These are phyloP conservation scores for Arenicola marina DNA, from an alignment of 2,888 invertebrate species.

Conservation along the genomic window DNA sequence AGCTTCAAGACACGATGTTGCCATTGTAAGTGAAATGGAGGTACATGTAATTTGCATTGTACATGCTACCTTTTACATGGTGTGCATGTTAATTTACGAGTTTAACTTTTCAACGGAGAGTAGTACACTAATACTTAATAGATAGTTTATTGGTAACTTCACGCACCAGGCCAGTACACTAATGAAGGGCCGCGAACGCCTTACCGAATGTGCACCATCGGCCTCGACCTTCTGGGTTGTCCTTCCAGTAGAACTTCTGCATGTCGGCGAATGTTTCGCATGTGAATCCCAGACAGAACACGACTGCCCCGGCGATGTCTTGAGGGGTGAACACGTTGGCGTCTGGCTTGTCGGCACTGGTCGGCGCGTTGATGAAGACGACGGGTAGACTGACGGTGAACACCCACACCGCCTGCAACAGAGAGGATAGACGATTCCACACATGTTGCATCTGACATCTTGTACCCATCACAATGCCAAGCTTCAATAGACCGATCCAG, in stretches of 20 bases:
- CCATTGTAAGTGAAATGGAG: too few species aligned
- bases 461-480: too few species aligned
- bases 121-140: too few species aligned
- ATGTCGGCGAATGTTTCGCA: conserved; percentile 88
- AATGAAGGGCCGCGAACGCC: not conserved
- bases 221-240: not conserved
- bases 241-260: conserved; percentile 82
- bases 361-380: conserved; percentile 71
- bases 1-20: too few species aligned
- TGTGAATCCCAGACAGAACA: conserved; percentile 70
- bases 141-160: too few species aligned
- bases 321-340: conserved; percentile 47
- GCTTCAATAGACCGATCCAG: too few species aligned
- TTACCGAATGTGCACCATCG: conserved; percentile 7
- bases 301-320: conserved; percentile 82
- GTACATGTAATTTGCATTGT: too few species aligned
- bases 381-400: conserved; percentile 89
- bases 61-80: too few species aligned
- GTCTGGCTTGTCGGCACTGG: conserved; percentile 10
- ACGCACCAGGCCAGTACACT: not conserved
- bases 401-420: conserved; percentile 73
- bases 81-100: too few species aligned
- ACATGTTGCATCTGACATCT: too few species aligned
- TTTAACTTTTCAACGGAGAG: too few species aligned
- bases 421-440: too few species aligned